Base-by-base conservation (phyloP, 2,888 invertebrate genomes). In the Temnothorax ravouxi region DNA sequence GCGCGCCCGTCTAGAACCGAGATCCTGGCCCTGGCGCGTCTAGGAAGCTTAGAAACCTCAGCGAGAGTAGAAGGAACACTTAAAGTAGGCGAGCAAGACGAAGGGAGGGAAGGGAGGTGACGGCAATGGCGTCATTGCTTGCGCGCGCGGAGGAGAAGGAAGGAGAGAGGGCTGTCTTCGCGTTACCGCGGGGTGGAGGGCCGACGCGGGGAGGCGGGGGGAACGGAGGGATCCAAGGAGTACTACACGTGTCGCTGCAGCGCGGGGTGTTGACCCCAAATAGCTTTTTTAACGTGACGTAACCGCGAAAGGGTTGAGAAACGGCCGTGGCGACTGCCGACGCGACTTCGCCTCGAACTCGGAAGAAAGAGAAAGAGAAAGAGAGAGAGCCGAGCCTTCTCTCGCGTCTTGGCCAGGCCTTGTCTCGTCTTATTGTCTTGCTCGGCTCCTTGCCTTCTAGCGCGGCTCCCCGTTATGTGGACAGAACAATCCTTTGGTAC, bases 201-300 rank as follows among this genome's bases (percentile, higher is more conserved):
- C 83, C 76, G 85, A 38, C 87, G 85, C 56, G 84, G 89, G 84
- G 87, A 83, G 88, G 90, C 88, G 89, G 87, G 41, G 41, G 91
- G 90, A 83, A 86, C 87, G 69, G 85, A 86, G 87, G 86, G 88
- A 88, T 29, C 85, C 76, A 87, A 91, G 88, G 88, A 90, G 89
- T 89, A 92, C 95, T 95, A 95, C 95, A 95, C 95, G 95, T 95
- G 95, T 95, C 95, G 95, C 94, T 94, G 93, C 92, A 93, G 95
- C 95, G 95, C 95, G 95, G 96, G 96, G 95, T 96, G 96, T 95
- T 95, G 95, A 96, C 96, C 96, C 95, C 95, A 92, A 93, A 94
- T 93, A 93, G 92, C 91, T 93, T 94, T 93, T 93, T 94, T 91
- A 91, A 92, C 91, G 91, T 94, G 93, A 94, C 93, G 93, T 93